Evolutionary conservation across 1,140 invertebrate species (phyloP).

Genomic region (Heterodera schachtii): DNA sequence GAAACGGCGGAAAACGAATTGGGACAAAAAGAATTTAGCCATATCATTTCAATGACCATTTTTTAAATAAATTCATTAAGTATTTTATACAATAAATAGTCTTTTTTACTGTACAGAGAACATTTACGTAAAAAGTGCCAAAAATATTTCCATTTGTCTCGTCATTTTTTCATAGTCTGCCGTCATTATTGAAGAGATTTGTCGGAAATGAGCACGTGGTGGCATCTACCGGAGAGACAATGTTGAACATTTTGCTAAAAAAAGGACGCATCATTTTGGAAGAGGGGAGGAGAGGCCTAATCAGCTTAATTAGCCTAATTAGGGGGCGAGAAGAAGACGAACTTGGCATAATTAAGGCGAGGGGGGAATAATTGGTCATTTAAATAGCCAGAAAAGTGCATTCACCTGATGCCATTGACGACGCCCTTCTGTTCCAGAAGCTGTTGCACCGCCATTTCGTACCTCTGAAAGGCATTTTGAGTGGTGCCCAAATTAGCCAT

Average conservation of each 20-base stretch:
- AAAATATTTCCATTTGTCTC: background rate
- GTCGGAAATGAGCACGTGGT: conserved; percentile 54
- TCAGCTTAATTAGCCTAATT: no score
- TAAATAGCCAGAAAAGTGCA: background rate
- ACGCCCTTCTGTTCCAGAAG: conserved; percentile 58
- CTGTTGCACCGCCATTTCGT: conserved; percentile 46
- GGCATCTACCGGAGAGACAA: conserved; percentile 51
- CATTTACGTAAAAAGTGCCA: background rate
- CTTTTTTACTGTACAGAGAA: background rate
- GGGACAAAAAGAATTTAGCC: no score
- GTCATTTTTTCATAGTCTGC: conserved; percentile 10
- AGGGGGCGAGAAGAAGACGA: background rate
- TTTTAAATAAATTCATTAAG: no score
- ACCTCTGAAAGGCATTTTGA: conserved; percentile 36
- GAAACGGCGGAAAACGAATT: background rate
- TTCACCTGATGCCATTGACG: conserved; percentile 43
- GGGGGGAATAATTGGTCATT: background rate
- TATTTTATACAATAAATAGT: no score
- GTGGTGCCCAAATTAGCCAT: background rate
- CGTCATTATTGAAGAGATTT: conserved; percentile 42
- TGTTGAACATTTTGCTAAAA: conserved; percentile 55
- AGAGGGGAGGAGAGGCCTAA: no score
- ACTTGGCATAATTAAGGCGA: background rate
- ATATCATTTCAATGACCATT: no score
- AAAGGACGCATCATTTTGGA: no score